Percentiles rank a stretch among this genome's conserved stretches.
These are phyloP conservation scores for Paracyclopina nana DNA, from an alignment of 1,140 invertebrate species.

Conservation along the genomic window DNA sequence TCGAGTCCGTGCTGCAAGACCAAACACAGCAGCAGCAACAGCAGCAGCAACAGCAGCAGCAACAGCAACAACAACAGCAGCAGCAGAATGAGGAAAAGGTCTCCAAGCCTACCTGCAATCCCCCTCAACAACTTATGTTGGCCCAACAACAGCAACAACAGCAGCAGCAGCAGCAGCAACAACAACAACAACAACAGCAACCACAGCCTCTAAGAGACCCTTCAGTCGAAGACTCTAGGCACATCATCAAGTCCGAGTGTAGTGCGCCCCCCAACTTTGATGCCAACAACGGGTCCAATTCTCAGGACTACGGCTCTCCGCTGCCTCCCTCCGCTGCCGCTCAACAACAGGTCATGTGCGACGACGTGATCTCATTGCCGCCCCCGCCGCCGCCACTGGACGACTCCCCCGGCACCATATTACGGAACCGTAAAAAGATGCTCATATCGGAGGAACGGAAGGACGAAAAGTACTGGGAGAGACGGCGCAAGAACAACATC, in stretches of 20 bases:
- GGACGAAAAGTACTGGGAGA: slow-evolving; percentile 92
- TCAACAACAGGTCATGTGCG: neutral
- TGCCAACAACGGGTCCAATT: too few species aligned
- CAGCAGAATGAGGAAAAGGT: slow-evolving; percentile 3
- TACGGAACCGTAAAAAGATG: slow-evolving; percentile 31
- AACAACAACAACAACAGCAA: slow-evolving; percentile 4
- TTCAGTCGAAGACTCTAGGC: too few species aligned
- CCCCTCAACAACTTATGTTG: neutral
- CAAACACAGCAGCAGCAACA: neutral
- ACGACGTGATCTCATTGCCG: neutral
- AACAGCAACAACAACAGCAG: slow-evolving; percentile 2
- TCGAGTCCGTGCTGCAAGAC: slow-evolving; percentile 6
- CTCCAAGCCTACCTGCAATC: neutral
- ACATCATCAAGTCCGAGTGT: too few species aligned
- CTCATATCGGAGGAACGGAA: slow-evolving; percentile 90
- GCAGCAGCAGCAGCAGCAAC: slow-evolving; percentile 1
- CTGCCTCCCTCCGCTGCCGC: too few species aligned
- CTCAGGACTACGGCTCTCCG: too few species aligned
- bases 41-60: neutral
- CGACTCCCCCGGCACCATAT: neutral
- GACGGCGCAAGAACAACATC: slow-evolving; percentile 90
- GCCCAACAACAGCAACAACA: neutral
- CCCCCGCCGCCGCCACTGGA: neutral
- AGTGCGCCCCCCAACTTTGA: too few species aligned
- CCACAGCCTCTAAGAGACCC: neutral